A percentile compares a stretch with the other conserved stretches of the same genome.
Conservation (phyloP, 2,888 invertebrate genomes). For the Cordilura impudica region DNA sequence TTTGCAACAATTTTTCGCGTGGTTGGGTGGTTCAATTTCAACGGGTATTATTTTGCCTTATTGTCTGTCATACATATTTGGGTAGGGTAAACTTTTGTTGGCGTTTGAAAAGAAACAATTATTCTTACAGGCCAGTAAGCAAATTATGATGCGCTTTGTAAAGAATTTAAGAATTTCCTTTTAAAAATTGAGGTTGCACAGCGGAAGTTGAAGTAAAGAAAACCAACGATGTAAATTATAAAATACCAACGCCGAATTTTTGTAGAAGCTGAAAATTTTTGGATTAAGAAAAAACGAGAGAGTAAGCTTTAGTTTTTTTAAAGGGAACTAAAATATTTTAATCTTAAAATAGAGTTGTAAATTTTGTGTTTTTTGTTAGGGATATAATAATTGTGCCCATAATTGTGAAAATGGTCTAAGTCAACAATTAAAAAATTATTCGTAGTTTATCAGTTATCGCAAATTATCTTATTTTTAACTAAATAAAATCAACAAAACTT, state of each 20-base stretch:
- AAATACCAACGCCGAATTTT: background rate
- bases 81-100: background rate
- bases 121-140: no score
- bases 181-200: constrained; percentile 3
- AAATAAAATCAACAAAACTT: no score
- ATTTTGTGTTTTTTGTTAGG: no score
- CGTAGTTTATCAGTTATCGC: no score
- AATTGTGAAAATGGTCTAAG: no score
- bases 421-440: no score
- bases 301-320: background rate
- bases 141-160: background rate
- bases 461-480: no score
- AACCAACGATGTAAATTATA: constrained; percentile 26
- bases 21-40: background rate
- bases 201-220: background rate
- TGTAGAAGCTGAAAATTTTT: background rate
- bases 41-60: constrained; percentile 23
- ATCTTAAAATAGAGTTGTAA: no score
- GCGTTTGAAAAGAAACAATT: no score
- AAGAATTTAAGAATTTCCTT: background rate
- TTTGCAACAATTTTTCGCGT: constrained; percentile 6
- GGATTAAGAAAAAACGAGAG: background rate
- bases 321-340: no score
- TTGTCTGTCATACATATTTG: constrained; percentile 58
- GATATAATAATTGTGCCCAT: no score